Evolutionary conservation across 2,888 invertebrate species (phyloP).

Genomic region (Chaetogeoica ovagalla): DNA sequence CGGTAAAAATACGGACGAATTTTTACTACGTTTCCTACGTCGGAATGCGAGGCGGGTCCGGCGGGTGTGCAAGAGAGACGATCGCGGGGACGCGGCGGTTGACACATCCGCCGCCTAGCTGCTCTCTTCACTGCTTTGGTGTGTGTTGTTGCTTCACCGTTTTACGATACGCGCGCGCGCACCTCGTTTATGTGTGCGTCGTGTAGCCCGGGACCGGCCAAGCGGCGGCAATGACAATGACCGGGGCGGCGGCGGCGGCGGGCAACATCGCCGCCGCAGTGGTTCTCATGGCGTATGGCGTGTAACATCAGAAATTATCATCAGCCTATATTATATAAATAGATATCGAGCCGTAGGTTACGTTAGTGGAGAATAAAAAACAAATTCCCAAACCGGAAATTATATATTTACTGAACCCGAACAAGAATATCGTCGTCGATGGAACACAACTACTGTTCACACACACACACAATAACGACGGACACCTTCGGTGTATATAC

Average conservation of each 20-base stretch:
- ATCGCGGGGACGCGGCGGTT: constrained; percentile 6
- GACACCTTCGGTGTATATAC: constrained; percentile 14
- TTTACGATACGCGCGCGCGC: neutral
- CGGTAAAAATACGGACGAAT: constrained; percentile 33
- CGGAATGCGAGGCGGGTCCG: constrained; percentile 25
- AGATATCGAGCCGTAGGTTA: constrained; percentile 2
- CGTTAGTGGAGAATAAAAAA: constrained; percentile 16
- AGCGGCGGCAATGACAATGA: constrained; percentile 45
- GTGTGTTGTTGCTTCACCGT: neutral
- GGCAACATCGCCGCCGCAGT: no score
- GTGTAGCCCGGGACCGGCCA: constrained; percentile 20
- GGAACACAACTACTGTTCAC: neutral
- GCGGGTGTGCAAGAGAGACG: constrained; percentile 3
- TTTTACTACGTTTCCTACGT: constrained; percentile 26
- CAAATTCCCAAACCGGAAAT: constrained; percentile 44
- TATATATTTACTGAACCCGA: constrained; percentile 50
- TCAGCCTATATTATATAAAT: neutral
- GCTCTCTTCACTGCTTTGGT: constrained; percentile 6
- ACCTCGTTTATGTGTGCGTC: neutral
- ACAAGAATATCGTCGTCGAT: constrained; percentile 19
- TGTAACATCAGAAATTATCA: neutral
- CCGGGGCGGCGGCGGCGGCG: constrained; percentile 28
- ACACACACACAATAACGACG: neutral
- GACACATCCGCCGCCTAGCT: constrained; percentile 44
- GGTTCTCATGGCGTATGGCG: constrained; percentile 39